Base-by-base conservation (phyloP, 2,113 vertebrate species). In the Acanthisitta chloris region DNA sequence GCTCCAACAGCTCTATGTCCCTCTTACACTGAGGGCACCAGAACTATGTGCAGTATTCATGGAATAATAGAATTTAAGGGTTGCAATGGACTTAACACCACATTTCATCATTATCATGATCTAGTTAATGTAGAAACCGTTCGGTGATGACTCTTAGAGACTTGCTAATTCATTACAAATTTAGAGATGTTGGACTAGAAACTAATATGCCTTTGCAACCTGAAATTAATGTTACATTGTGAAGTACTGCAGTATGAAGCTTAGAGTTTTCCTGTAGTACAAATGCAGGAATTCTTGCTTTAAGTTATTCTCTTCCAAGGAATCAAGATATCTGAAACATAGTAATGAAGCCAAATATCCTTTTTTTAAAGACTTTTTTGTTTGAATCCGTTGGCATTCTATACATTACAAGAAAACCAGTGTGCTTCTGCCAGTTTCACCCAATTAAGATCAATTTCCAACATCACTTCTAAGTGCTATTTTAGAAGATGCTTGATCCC, bases 401-500 rank as follows among this genome's bases (percentile, higher is more conserved):
- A 58, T 9, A 61, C 25, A 19, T 7, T 36, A 14, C 28, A 40
- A 66, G 29, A 83, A 86, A 86, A 67, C 6, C 36, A 48, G 3
- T 23, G 64, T 52, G n/a, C 54, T 79, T 71, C 61, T 93, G 54
- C 54, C 59, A 79, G 59, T 69, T 90, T 81, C 79, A 79, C 83
- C 55, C 78, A 76, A 86, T 82, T 64, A 71, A 88, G 74, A 91
- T 72, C 43, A 28, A 81, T 79, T 95, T 94, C 58, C 88, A 94
- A 26, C 36, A 46, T 65, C 62, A 66, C 62, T 85, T 92, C 55
- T 71, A 90, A 87, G 62, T 31, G 66, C 52, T 94, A 46, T 69
- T 90, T 96, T 90, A 91, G 42, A 89, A 90, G 45, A 67, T 81
- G 61, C 80, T 74, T 59, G 64, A 94, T 72, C 73, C 83, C 77